Base-by-base conservation (phyloP, 2,113 vertebrate genomes). In the Pterocles burchelli region DNA sequence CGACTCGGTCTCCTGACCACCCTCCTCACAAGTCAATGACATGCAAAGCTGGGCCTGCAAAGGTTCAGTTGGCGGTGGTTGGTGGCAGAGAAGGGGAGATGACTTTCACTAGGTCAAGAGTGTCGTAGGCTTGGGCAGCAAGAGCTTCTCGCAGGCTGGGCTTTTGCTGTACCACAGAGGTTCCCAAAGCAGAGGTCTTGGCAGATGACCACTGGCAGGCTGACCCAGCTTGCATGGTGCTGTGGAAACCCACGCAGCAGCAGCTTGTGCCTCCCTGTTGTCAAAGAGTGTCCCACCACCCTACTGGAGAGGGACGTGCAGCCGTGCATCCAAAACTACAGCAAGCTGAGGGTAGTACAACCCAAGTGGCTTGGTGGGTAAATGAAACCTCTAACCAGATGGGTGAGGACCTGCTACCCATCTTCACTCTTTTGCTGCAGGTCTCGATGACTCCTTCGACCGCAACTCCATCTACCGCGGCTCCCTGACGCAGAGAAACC, bases 401-500 rank as follows among this genome's bases (percentile, higher is more conserved):
- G 34, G 38, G 10, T 51, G 38, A 77, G 61, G 51, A 55, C 5
- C 63, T 84, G 59, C 43, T 77, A 51, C 70, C 63, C 51, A 9
- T 8, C 29, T 14, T 4, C 66, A 46, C 28, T 22, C 19, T 17
- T 52, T 51, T 52, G 7, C 34, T 17, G 1, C 91, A 98, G 98
- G 83, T 57, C 71, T 90, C 8, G 89, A 87, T 0, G 97, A 97
- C 71, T 90, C 96, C 72, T 98, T 99, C 71, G 95, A 96, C 38
- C 98, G 98, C 79, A 98, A 98, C 74, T 98, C 98, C 0, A 3
- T 78, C 57, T 98, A 99, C 97, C 98, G 96, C 2, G 98, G 99
- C 51, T 99, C 99, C 12, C 93, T 99, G 97, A 99, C 99, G 0
- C 99, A 99, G 96, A 98, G 98, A 68, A 99, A 98, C 93, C 98